Base-by-base conservation (phyloP, 2,113 vertebrate genomes). In the Catharus fuscescens region DNA sequence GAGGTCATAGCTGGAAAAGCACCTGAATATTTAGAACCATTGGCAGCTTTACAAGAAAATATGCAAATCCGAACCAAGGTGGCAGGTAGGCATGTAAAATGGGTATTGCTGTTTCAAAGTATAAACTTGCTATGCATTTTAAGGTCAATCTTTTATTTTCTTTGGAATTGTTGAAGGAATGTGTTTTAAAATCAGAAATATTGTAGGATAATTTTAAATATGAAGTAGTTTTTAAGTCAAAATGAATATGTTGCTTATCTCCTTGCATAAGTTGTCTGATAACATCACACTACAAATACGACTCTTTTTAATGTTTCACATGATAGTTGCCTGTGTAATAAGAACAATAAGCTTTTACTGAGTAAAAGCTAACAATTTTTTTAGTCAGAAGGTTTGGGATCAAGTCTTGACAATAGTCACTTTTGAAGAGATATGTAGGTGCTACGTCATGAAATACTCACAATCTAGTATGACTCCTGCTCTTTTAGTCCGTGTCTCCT, bases 1-100 rank as follows among this genome's bases (percentile, higher is more conserved):
- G 99, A 99, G 93, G 99, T 99, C 62, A 99, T 99, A 97, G 99
- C 99, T 18, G 99, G 99, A 94, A 99, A 99, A 97, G 99, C 99
- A 91, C 98, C 99, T 19, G 99, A 99, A 91, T 99, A 99, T 97
- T 98, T 99, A 97, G 99, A 99, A 93, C 99, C 99, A 42, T 95
- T 99, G 91, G 99, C 99, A 95, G 99, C 99, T 96, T 98, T 99
- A 90, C 99, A 99, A 98, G 99, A 99, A 98, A 99, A 99, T 97
- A 99, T 99, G 99, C 99, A 99, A 97, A 99, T 99, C 93, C 98
- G 99, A 97, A 99, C 99, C 91, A 99, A 99, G 98, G 99, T 99
- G 76, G 99, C 99, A 92, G 99, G 99, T 99, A 97, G 93, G 98
- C 90, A 53, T 57, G n/a, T 90, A 60, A 95, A 97, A 93, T 65